phyloP scores from a whole-genome alignment of 2,113 vertebrate genomes.

The Heloderma charlesbogerti region DNA sequence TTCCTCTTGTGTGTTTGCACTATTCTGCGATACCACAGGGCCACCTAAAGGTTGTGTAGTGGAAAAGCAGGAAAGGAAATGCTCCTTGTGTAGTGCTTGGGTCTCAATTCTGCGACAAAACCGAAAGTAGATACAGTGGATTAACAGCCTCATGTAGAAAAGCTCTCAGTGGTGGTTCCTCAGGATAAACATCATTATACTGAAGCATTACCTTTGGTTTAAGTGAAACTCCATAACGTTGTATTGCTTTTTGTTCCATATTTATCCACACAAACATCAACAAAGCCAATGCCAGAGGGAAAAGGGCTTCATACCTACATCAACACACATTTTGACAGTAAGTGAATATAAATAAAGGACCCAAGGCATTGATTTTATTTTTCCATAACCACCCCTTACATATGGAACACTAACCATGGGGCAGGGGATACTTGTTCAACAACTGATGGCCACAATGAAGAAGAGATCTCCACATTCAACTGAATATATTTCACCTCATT shows the following conservation, averaged over 20 bases:
- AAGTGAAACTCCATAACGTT: constrained; percentile 75
- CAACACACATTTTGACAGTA: constrained; percentile 22
- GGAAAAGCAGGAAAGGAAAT: no score
- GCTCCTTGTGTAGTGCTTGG: no score
- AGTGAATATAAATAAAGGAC: neutral
- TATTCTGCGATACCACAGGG: no score
- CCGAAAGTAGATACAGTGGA: no score
- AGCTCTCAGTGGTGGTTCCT: neutral
- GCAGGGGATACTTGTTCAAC: no score
- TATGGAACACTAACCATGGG: neutral
- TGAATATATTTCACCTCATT: neutral
- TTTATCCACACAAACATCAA: constrained; percentile 94
- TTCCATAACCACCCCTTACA: no score
- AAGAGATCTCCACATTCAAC: neutral
- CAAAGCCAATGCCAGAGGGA: constrained; percentile 88
- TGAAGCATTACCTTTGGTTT: constrained; percentile 84
- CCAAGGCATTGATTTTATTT: neutral
- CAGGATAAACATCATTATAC: neutral
- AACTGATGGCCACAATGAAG: neutral
- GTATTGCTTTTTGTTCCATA: constrained; percentile 89
- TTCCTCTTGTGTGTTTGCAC: no score
- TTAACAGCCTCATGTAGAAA: no score
- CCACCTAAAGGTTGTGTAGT: no score
- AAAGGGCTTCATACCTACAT: constrained; percentile 92
- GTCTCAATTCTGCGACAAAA: no score